Base-by-base conservation (phyloP, 2,797 vertebrate species). In the Sarcophilus harrisii region DNA sequence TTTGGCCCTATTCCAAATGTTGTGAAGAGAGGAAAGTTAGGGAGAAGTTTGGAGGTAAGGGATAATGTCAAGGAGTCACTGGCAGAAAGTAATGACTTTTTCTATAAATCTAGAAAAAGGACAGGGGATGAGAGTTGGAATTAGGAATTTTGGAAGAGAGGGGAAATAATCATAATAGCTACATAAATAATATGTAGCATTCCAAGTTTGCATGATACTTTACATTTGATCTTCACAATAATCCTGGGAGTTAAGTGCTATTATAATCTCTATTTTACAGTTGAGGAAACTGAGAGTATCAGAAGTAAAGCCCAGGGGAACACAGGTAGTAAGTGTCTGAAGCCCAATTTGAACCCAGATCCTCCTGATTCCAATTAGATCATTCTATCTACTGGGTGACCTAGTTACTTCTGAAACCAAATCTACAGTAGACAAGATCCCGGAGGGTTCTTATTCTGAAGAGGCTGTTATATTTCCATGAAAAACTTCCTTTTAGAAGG, bases 401-500 rank as follows among this genome's bases (percentile, higher is more conserved):
- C 8, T 45, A 45, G 73, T 21, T 81, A 21, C 73, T 16, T 81
- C 73, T 45, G 73, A 45, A 81, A 81, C n/a, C 6, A 16, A 73
- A 38, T 73, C 16, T 14, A 73, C 66, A 0, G 8, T 5, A 24
- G 1, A 73, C 66, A 81, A 81, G 14, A 0, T 45, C 38, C 4
- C 0, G 3, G 1, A 66, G 73, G 9, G 29, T 21, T 54, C 21
- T 32, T 38, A 58, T 90, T 52, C 90, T 90, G 59, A n/a, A 92
- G 45, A 90, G 11, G 58, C 38, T 9, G 9, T 29, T 57, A 13
- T 21, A 27, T 73, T 30, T 94, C 55, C 59, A 30, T 5, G 2
- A n/a, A 94, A 32, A 90, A 14, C 57, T 45, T 28, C 94, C 62
- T 58, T n/a, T n/a, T 32, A 89, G 60, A 95, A 45, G 54, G 60